Conservation (phyloP, 2,797 vertebrate genomes). For the Rachycentron canadum region DNA sequence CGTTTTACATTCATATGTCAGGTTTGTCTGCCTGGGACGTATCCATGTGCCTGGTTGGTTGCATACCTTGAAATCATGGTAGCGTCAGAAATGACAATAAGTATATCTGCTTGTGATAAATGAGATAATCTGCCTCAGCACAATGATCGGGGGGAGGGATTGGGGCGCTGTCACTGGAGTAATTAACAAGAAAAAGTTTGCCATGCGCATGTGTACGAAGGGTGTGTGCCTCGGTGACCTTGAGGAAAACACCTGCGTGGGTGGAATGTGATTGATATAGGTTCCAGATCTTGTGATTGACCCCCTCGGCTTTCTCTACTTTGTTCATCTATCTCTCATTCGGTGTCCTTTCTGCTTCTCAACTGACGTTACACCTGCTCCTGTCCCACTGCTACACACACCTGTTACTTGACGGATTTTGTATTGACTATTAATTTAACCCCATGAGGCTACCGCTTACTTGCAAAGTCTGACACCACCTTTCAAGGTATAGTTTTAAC, state of each 20-base stretch:
- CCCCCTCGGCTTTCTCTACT: slow-evolving; percentile 45
- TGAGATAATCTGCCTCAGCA: slow-evolving; percentile 41
- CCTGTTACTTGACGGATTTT: not conserved
- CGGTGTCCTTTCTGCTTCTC: slow-evolving; percentile 52
- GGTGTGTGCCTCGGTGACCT: slow-evolving; percentile 64
- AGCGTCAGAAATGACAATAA: slow-evolving; percentile 47
- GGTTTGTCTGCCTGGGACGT: slow-evolving; percentile 23
- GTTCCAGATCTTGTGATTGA: slow-evolving; percentile 62
- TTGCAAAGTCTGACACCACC: not conserved
- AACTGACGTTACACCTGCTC: slow-evolving; percentile 25
- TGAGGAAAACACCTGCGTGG: slow-evolving; percentile 71
- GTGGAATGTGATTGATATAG: slow-evolving; percentile 75
- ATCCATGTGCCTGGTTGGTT: not conserved
- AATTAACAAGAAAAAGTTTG: slow-evolving; percentile 69
- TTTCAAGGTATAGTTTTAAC: not conserved
- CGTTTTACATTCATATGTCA: slow-evolving; percentile 25
- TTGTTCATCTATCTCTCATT: slow-evolving; percentile 58
- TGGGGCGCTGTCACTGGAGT: slow-evolving; percentile 52
- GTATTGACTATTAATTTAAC: not conserved
- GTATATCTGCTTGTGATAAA: slow-evolving; percentile 54
- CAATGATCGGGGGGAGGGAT: slow-evolving; percentile 46
- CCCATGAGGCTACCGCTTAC: not conserved
- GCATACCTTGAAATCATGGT: not conserved
- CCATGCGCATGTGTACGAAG: slow-evolving; percentile 1
- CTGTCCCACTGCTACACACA: not conserved